phyloP scores from a whole-genome alignment of 2,888 invertebrate species.

The Drosophila longiperda region DNA sequence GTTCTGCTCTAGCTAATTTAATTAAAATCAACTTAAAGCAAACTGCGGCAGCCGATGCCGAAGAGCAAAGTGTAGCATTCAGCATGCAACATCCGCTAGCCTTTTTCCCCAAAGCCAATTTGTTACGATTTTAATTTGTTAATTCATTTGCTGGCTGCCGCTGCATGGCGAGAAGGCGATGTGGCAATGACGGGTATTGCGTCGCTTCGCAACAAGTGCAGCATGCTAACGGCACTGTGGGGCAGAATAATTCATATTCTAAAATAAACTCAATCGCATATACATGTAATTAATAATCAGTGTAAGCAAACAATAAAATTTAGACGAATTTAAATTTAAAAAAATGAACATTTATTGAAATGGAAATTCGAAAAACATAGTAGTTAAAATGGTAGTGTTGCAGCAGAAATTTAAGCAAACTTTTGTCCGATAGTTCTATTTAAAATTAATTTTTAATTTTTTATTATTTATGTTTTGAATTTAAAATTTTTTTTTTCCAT shows the following conservation, averaged over 20 bases:
- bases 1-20: conserved; percentile 65
- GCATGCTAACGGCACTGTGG: conserved; percentile 37
- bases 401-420: not conserved
- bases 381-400: not conserved
- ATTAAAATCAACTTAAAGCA: conserved; percentile 76
- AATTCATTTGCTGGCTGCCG: conserved; percentile 69
- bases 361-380: not conserved
- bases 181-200: conserved; percentile 10
- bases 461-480: not conserved
- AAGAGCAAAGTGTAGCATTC: conserved; percentile 19
- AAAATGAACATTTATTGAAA: not conserved
- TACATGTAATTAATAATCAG: not conserved
- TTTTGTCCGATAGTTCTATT: not conserved
- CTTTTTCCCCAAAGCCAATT: conserved; percentile 61
- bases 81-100: conserved; percentile 43
- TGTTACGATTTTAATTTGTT: conserved; percentile 77
- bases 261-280: not conserved
- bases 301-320: not conserved
- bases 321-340: not conserved
- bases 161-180: conserved; percentile 23
- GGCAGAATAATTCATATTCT: not conserved
- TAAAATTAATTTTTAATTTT: not conserved
- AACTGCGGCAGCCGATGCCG: conserved; percentile 34
- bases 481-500: not conserved
- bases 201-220: conserved; percentile 56